A percentile compares a stretch with the other conserved stretches of the same genome.
These are phyloP conservation scores for Isichthys henryi DNA, from an alignment of 2,113 vertebrate species.

Conservation along the genomic window DNA sequence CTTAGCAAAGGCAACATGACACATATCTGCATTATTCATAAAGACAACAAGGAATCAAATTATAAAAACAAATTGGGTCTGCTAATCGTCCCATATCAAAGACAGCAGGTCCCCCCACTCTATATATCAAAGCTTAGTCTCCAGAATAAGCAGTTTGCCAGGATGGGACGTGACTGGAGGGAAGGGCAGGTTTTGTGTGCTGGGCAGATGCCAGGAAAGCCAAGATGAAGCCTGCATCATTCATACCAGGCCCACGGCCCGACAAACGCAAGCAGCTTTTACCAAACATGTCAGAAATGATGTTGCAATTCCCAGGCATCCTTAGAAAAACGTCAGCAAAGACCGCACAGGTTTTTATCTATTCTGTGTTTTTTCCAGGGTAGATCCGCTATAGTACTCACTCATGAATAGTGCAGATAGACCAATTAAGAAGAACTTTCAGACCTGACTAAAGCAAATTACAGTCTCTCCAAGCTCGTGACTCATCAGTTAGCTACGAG, in stretches of 20 bases:
- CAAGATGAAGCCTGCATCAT: background rate
- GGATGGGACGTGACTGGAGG: background rate
- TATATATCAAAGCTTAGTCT: background rate
- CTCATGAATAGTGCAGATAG: background rate
- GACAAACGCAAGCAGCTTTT: background rate
- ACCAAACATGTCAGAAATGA: slow-evolving; percentile 1
- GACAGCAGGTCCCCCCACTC: background rate
- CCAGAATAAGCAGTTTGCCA: background rate
- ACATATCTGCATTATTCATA: background rate
- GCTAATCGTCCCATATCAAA: background rate
- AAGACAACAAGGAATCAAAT: background rate
- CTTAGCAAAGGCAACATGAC: background rate
- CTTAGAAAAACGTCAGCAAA: background rate
- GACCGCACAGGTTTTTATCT: background rate
- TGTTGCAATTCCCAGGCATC: background rate
- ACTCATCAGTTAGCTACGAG: background rate
- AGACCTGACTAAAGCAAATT: background rate
- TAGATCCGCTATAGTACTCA: background rate
- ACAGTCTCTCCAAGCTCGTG: background rate
- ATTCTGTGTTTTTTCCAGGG: background rate
- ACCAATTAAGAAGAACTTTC: background rate
- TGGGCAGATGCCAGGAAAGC: background rate
- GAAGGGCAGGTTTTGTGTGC: background rate
- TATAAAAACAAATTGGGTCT: background rate
- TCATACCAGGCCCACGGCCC: background rate